Conservation (phyloP, 2,888 invertebrate species). For the Limnephilus marmoratus region DNA sequence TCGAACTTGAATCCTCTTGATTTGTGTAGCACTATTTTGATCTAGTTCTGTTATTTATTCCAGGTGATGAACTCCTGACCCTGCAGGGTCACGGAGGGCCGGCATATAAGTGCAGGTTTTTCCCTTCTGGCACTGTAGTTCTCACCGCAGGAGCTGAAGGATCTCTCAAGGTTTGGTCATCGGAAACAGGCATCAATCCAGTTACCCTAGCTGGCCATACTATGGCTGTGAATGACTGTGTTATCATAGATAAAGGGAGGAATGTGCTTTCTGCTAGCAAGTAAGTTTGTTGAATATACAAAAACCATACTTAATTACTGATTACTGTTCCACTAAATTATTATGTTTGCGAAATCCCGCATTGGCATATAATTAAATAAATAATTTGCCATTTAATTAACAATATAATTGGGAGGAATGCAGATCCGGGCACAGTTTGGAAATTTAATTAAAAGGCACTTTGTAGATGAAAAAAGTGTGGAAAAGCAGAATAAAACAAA, state of each 20-base stretch:
- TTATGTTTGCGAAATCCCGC: too few species aligned
- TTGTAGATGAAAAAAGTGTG: too few species aligned
- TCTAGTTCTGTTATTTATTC: slow-evolving; percentile 45
- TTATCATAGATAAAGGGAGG: slow-evolving; percentile 81
- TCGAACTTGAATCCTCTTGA: not conserved
- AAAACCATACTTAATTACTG: too few species aligned
- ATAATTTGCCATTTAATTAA: not conserved
- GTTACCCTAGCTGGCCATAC: slow-evolving; percentile 82
- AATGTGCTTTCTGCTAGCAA: slow-evolving; percentile 84
- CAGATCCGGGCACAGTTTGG: too few species aligned
- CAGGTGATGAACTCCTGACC: slow-evolving; percentile 73
- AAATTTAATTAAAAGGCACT: too few species aligned
- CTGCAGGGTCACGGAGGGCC: slow-evolving; percentile 83
- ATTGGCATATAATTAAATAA: too few species aligned
- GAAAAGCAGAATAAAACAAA: too few species aligned
- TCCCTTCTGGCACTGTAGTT: slow-evolving; percentile 84
- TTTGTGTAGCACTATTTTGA: not conserved
- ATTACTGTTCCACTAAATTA: too few species aligned
- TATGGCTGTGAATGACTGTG: slow-evolving; percentile 80
- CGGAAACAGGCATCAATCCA: slow-evolving; percentile 82
- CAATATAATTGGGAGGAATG: too few species aligned
- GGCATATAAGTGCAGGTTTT: slow-evolving; percentile 82
- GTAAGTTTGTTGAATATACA: slow-evolving; percentile 70
- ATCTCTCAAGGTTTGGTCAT: slow-evolving; percentile 83
- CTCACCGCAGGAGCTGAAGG: slow-evolving; percentile 84